Base-by-base conservation (phyloP, 2,888 invertebrate species). In the Calephelis perditalis region DNA sequence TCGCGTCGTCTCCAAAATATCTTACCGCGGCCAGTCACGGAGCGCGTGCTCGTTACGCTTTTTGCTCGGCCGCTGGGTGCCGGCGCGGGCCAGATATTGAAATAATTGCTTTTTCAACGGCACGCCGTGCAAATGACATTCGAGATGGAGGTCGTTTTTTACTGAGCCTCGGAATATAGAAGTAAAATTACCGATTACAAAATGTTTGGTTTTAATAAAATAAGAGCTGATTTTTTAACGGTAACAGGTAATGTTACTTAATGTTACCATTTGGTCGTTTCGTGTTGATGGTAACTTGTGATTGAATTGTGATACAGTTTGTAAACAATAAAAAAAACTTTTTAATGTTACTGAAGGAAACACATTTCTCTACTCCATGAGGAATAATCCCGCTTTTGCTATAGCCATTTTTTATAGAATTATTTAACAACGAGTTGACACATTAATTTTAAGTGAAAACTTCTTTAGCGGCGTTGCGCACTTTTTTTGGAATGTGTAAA, bases 111-210 rank as follows among this genome's bases (percentile, higher is more conserved):
- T 89, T 88, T 89, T 87, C 86, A 83, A 84, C 88, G 83, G 81
- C 87, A 86, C 85, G 86, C 76, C 86, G 89, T 86, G 86, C 88
- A 88, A 90, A 88, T 88, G 90, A 88, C 90, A 90, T 89, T 90
- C 88, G 89, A 84, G 81, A 89, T 85, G 86, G 88, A 90, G 89
- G 89, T 83, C 88, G 86, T 82, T 89, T 88, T 88, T 89, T 81
- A 59, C 37, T 35, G 35, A 52, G 49, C 71, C 73, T 79, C 82
- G 81, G 75, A 81, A 79, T 80, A 81, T 76, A 82, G 81, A 79
- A 78, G 83, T 82, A 85, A 86, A 86, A 86, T 84, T 81, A 78
- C 76, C 80, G 77, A 77, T 84, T 84, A 82, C 82, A 83, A 85
- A 86, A 84, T 80, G 78, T 81, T 83, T 79, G 77, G 70, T 77